Evolutionary conservation across 2,888 invertebrate species (phyloP), one percentile per base, ranked within the genome.

Genomic region (Leuctra nigra): DNA sequence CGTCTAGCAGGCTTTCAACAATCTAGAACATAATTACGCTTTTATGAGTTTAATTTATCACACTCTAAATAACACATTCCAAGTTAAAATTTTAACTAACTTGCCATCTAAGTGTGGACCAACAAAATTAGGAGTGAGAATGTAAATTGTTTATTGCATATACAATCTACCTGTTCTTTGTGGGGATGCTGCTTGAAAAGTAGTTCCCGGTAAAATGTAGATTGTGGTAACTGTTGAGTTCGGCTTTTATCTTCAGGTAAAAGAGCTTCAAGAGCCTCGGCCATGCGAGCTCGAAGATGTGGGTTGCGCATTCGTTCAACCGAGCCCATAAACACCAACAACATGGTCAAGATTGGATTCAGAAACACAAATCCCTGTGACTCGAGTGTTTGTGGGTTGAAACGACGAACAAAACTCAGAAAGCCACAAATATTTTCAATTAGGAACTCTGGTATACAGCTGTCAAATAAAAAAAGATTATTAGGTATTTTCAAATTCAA

Each of bases 261-360:
- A 67, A 97, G 78, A 6, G 89, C 83, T 67, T 95, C 93, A 11
- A 97, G 73, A 52, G 88, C 88, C 70, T 95, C 93, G 0, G 96
- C 95, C 59, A 97, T 73, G 54, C 87, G 82, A 0, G 96, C 96
- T 59, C 96, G 81, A 57, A 95, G 73, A 75, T 97, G 96, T 0
- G 97, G 96, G 75, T 96, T 97, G 66, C 86, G 86, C 59, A 92
- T 83, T 56, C 88, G 75, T 2, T 80, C 72, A 0, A 87, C 80
- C 54, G 88, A 89, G 0, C 93, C 93, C 94, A 96, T 96, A 66
- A 89, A 88, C 1, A 87, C 80, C 23, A 96, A 73, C 18, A 95
- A 84, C 68, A 91, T 81, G 0, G 87, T 86, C 41, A 91, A 77
- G 20, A 89, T 78, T 0, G 87, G 85, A 57, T 77, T 76, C 64